A percentile compares a stretch with the other conserved stretches of the same genome.
phyloP scores from a whole-genome alignment of 2,113 vertebrate genomes.

The Cryptoleucopteryx plumbea region DNA sequence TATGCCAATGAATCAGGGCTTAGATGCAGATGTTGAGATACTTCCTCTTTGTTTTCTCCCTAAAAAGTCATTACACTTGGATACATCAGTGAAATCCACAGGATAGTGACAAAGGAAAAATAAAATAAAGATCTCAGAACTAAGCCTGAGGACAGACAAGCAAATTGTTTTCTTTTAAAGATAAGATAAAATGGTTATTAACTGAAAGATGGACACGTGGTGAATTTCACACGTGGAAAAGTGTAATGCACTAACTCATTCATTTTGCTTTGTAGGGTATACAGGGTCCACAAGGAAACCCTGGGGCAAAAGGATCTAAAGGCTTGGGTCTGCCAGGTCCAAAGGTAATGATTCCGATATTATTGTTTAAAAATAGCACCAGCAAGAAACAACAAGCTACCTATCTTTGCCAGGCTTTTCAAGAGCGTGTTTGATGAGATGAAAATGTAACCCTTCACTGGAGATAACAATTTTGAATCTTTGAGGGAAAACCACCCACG shows the following conservation, averaged over 20 bases:
- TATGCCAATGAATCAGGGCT: not conserved
- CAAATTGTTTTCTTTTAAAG: not conserved
- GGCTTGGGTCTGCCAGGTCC: constrained; percentile 56
- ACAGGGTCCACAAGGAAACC: constrained; percentile 61
- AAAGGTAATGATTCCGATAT: constrained; percentile 56
- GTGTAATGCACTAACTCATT: not conserved
- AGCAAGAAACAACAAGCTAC: not conserved
- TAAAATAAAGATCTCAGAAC: not conserved
- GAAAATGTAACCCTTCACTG: not conserved
- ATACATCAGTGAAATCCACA: not conserved
- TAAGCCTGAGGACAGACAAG: not conserved
- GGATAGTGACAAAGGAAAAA: not conserved
- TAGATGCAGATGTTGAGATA: not conserved
- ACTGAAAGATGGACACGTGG: not conserved
- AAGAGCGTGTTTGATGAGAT: not conserved
- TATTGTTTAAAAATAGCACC: not conserved
- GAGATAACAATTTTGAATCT: not conserved
- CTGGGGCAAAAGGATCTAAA: constrained; percentile 66
- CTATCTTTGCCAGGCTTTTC: not conserved
- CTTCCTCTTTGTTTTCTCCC: not conserved
- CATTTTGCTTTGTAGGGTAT: constrained; percentile 58
- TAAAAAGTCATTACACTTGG: not conserved
- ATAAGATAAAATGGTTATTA: not conserved
- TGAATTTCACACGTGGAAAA: not conserved
- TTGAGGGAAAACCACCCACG: not conserved